Evolutionary conservation across 64 coral and sea anemone genomes (phyloP).

Genomic region (Montipora sp.): DNA sequence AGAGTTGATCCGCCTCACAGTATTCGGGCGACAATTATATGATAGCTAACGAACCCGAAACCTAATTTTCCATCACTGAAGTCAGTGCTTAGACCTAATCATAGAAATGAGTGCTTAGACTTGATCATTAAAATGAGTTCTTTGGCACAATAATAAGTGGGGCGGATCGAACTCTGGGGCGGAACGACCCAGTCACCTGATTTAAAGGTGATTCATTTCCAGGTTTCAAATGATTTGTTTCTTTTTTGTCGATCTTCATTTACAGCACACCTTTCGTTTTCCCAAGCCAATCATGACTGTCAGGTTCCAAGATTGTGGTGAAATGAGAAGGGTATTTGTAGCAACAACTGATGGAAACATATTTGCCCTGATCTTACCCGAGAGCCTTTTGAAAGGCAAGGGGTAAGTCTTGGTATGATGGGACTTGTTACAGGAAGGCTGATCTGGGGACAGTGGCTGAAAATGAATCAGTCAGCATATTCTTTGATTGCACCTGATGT

Average conservation of each 20-base stretch:
- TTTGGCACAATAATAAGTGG: too few species aligned
- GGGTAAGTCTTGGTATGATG: background rate
- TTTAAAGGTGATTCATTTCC: too few species aligned
- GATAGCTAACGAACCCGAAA: too few species aligned
- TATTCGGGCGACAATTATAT: too few species aligned
- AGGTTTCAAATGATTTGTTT: background rate
- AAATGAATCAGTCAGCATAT: background rate
- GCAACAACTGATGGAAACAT: slow-evolving; percentile 20
- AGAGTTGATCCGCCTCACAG: too few species aligned
- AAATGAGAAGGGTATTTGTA: slow-evolving; percentile 3
- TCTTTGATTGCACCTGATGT: too few species aligned
- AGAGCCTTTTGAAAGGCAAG: slow-evolving; percentile 12
- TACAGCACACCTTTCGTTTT: slow-evolving; percentile 36
- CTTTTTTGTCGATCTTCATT: background rate
- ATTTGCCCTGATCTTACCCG: slow-evolving; percentile 17
- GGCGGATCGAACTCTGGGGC: too few species aligned
- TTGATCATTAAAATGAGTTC: too few species aligned
- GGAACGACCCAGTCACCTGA: too few species aligned
- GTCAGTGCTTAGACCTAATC: too few species aligned
- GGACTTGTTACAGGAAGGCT: background rate
- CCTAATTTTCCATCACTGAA: too few species aligned
- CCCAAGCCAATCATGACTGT: background rate
- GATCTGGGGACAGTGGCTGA: background rate
- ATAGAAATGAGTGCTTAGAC: too few species aligned
- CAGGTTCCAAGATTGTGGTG: background rate